These are phyloP conservation scores for Myiotriccus ornatus DNA, from an alignment of 2,797 vertebrate genomes.

Conservation along the genomic window DNA sequence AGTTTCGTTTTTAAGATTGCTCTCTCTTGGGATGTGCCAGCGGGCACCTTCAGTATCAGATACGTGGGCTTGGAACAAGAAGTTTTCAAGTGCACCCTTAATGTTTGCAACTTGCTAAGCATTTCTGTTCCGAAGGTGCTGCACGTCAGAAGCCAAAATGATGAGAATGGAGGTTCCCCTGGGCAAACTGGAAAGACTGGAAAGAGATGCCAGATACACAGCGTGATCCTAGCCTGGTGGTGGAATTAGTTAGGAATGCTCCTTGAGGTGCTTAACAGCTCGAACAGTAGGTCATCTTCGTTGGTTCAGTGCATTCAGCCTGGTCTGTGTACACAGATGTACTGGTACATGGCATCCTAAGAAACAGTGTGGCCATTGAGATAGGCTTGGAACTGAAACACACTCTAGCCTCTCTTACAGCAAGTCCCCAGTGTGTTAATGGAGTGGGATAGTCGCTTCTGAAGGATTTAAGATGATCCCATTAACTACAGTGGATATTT, in stretches of 20 bases:
- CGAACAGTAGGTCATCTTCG: not conserved
- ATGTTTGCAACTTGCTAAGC: not conserved
- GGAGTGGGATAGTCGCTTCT: not conserved
- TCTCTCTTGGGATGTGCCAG: constrained; percentile 5
- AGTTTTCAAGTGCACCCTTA: not conserved
- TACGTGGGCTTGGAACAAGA: constrained; percentile 10
- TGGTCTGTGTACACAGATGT: not conserved
- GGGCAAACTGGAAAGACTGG: not conserved
- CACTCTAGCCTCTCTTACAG: not conserved
- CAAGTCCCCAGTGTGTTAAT: not conserved
- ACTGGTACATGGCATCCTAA: not conserved
- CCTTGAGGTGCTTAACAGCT: not conserved
- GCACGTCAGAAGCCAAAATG: not conserved
- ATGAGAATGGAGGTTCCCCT: not conserved
- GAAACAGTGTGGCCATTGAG: not conserved
- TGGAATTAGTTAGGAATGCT: not conserved
- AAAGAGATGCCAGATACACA: not conserved
- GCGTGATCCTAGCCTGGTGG: not conserved
- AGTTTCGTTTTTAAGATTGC: constrained; percentile 35
- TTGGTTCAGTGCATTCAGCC: not conserved
- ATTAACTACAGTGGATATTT: constrained; percentile 47
- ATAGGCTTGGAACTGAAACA: not conserved
- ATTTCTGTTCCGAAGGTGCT: not conserved
- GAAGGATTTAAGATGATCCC: constrained; percentile 39
- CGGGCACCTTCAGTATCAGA: not conserved